These are phyloP conservation scores for Drosophila orosa DNA, from an alignment of 1,140 invertebrate species.

Conservation along the genomic window DNA sequence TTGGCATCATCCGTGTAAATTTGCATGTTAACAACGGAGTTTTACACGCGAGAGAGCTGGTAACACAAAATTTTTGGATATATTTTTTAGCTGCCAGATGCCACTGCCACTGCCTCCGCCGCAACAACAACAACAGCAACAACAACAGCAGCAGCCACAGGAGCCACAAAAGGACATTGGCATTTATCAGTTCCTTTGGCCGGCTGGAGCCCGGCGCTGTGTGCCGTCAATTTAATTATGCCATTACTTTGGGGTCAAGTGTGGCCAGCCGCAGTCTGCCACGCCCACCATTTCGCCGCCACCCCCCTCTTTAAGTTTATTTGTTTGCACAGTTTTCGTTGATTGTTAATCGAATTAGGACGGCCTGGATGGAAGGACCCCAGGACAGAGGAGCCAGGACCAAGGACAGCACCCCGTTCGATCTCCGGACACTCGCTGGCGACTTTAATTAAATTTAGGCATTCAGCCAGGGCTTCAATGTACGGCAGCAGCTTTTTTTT, in stretches of 20 bases:
- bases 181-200: conserved; percentile 18
- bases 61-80: conserved; percentile 45
- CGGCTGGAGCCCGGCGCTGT: conserved; percentile 3
- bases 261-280: conserved; percentile 22
- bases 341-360: conserved; percentile 72
- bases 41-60: conserved; percentile 53
- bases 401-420: conserved; percentile 4
- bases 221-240: conserved; percentile 72
- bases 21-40: conserved; percentile 69
- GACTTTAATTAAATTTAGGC: conserved; percentile 71
- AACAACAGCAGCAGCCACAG: background rate
- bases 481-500: background rate
- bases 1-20: conserved; percentile 54
- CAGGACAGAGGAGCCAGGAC: conserved; percentile 5
- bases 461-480: conserved; percentile 7
- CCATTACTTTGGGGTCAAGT: conserved; percentile 67
- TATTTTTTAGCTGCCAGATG: conserved; percentile 49
- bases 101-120: background rate
- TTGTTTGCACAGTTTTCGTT: conserved; percentile 61
- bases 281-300: background rate
- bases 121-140: conserved; percentile 14
- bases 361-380: conserved; percentile 4
- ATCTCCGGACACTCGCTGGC: conserved; percentile 16
- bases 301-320: conserved; percentile 31
- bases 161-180: conserved; percentile 22